Base-by-base conservation (phyloP, 2,113 vertebrate genomes). In the Gasterosteus aculeatus region DNA sequence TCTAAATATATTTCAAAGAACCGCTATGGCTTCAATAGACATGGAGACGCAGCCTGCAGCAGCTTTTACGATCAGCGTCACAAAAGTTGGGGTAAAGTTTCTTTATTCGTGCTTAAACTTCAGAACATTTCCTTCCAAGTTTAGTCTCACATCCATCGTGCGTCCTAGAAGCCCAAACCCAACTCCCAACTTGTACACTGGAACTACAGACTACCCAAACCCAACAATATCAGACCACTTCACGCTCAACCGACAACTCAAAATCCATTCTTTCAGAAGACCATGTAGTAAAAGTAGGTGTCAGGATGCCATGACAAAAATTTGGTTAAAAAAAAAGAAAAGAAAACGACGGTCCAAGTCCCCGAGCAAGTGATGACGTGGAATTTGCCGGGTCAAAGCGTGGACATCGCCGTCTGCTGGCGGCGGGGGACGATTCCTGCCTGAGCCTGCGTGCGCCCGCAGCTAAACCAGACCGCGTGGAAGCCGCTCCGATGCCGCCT, bases 391-490 rank as follows among this genome's bases (percentile, higher is more conserved):
- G 80, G 85, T 86, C 42, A 84, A 84, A 88, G 89, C 90, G 84
- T 68, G 87, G 89, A 90, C 92, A 96, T 92, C 95, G 96, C 96
- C 97, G 96, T 95, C 96, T 97, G 91, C 95, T 96, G 96, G 96
- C 67, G 83, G 69, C 33, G 81, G 57, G 39, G 76, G 11, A 81
- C 0, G 72, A 41, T 53, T 72, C 77, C 70, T 26, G 56, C 15
- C 35, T 18, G 0, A 29, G 66, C 22, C 47, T 41, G n/a, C 26
- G 53, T 26, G 63, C 31, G 63, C 22, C 60, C 44, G 42, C n/a
- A 44, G 16, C 10, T 42, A 8, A 11, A 22, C 6, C 26, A 69
- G 19, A 22, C 51, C 29, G 35, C 42, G n/a, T 35, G 31, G 14
- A 71, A 75, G 76, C 10, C 22, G 26, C 29, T 31, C 47, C 12